Base-by-base conservation (phyloP, 1,140 invertebrate genomes). In the Leucophenga varia region DNA sequence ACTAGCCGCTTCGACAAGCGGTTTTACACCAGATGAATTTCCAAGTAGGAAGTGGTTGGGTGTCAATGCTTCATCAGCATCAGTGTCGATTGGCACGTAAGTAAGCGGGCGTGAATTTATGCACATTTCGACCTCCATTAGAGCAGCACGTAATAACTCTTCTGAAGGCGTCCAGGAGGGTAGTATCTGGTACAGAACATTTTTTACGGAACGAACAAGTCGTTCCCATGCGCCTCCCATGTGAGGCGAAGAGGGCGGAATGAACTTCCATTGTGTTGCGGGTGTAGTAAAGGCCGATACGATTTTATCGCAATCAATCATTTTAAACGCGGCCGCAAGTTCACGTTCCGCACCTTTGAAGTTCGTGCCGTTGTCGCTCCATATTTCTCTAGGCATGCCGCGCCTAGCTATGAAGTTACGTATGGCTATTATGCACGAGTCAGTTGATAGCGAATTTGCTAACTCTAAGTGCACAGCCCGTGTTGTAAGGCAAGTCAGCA, bases 391-490 rank as follows among this genome's bases (percentile, higher is more conserved):
- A 2, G 64, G 55, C 21, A 56, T 42, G 31, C 72, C 73, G 32
- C 75, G 49, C 19, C 73, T 44, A n/a, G 70, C 57, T 10, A 79
- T 61, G 49, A 80, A 77, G 25, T 77, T 37, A 12, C 69, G 40
- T 2, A 79, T 39, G 14, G 64, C 59, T 21, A 57, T 55, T 13
- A 79, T 39, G 43, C 77, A 78, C 1, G 58, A 58, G 21, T 74
- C 60, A 1, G 75, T 75, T 2, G 59, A 47, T 3, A 79, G 41
- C 3, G 55, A 58, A 9, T 56, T 51, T 0, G 61, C 72, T 0
- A 76, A 10, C 44, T 80, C 78, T 3, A 80, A 14, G 46, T 81
- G 77, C 1, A 80, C 55, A 0, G 76, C 77, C 41, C 77, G 55
- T 5, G 61, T 72, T 37, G 43, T 61, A 30, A 55, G 43, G 38